These are phyloP conservation scores for Epizoanthus stellaris DNA, from an alignment of 92 coral and sea anemone species.

Conservation along the genomic window DNA sequence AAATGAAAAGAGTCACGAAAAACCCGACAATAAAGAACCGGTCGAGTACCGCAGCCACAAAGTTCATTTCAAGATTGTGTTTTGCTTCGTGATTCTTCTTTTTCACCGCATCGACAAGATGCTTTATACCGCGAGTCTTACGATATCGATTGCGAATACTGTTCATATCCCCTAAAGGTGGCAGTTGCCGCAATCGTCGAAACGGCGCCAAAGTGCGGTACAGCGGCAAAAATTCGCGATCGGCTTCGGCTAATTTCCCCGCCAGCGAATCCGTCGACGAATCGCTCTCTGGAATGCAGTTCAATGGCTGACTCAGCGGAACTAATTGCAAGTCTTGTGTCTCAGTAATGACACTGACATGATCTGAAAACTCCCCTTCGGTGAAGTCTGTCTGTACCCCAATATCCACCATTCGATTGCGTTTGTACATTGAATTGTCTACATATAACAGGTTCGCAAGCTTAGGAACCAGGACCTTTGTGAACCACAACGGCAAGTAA, in stretches of 20 bases:
- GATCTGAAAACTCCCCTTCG: slow-evolving; percentile 3
- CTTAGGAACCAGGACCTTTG: slow-evolving; percentile 20
- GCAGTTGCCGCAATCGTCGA: slow-evolving; percentile 16
- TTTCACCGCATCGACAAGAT: slow-evolving; percentile 2
- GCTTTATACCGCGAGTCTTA: slow-evolving; percentile 20
- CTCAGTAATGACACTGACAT: slow-evolving; percentile 13
- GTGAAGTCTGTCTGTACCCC: slow-evolving; percentile 23
- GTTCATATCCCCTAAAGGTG: slow-evolving; percentile 1
- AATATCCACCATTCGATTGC: neutral
- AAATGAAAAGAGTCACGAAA: slow-evolving; percentile 13
- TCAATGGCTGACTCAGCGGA: neutral
- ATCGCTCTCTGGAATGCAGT: slow-evolving; percentile 20
- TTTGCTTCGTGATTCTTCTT: neutral
- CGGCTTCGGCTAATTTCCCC: slow-evolving; percentile 18
- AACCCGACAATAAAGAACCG: slow-evolving; percentile 22
- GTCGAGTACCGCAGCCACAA: slow-evolving; percentile 34
- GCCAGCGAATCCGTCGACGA: slow-evolving; percentile 22
- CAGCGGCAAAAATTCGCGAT: slow-evolving; percentile 29
- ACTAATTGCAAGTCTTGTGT: neutral
- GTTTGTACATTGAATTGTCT: neutral
- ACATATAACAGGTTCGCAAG: slow-evolving; percentile 12
- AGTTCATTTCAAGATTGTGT: slow-evolving; percentile 25
- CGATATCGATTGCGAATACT: slow-evolving; percentile 6
- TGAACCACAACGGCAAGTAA: slow-evolving; percentile 20
- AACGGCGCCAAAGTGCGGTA: slow-evolving; percentile 33